Percentiles rank a stretch among this genome's conserved stretches.
Evolutionary conservation across 2,888 invertebrate genomes (phyloP).

Genomic region (Pristionchus mayeri): DNA sequence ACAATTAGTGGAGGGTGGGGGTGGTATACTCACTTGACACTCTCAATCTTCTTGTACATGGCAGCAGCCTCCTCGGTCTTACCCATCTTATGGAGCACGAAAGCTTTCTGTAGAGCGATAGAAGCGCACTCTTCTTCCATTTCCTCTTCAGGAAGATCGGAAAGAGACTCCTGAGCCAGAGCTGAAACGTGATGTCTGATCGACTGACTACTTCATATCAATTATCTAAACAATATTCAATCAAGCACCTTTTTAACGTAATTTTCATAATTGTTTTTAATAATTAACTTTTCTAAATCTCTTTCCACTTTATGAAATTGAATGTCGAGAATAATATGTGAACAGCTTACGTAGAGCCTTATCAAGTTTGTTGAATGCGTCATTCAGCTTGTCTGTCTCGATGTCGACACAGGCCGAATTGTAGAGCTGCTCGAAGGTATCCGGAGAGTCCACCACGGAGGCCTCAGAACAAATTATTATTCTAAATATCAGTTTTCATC

Average conservation of each 20-base stretch:
- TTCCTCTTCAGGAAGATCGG: slow-evolving; percentile 87
- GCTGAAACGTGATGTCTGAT: slow-evolving; percentile 79
- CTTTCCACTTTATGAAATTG: not conserved
- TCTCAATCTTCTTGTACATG: slow-evolving; percentile 64
- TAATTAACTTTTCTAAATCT: not conserved
- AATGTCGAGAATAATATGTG: not conserved
- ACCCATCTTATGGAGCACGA: slow-evolving; percentile 67
- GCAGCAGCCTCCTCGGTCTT: slow-evolving; percentile 63
- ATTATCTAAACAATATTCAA: too few relatives aligned
- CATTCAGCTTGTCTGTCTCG: slow-evolving; percentile 82
- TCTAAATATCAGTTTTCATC: too few relatives aligned
- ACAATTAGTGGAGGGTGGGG: not conserved
- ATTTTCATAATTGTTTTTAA: not conserved
- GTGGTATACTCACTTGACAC: slow-evolving; percentile 52
- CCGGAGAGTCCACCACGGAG: slow-evolving; percentile 70
- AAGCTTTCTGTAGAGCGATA: slow-evolving; percentile 89
- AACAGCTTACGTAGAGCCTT: slow-evolving; percentile 75
- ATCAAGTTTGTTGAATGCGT: slow-evolving; percentile 88
- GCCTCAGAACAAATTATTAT: too few relatives aligned
- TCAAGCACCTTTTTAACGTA: too few relatives aligned
- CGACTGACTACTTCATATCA: too few relatives aligned
- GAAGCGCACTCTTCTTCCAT: slow-evolving; percentile 93
- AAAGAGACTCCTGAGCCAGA: slow-evolving; percentile 86
- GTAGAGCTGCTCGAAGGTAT: slow-evolving; percentile 92
- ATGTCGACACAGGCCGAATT: slow-evolving; percentile 88